These are phyloP conservation scores for Melitaea cinxia DNA, from an alignment of 1,140 invertebrate species.

Conservation along the genomic window DNA sequence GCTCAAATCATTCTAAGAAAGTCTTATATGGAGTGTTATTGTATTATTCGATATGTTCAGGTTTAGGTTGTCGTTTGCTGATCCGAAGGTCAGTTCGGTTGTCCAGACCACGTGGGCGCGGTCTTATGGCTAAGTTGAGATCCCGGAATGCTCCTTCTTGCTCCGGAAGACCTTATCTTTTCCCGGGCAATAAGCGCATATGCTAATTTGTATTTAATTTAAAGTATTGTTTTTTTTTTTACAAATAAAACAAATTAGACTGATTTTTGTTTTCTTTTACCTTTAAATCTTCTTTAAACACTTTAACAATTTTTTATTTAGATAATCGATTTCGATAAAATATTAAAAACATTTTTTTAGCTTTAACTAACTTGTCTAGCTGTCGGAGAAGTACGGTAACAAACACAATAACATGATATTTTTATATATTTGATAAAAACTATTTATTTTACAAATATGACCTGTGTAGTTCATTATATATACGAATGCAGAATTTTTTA, in stretches of 20 bases:
- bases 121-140: slow-evolving; percentile 39
- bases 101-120: slow-evolving; percentile 7
- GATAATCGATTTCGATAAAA: too few species aligned
- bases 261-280: slow-evolving; percentile 53
- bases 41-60: slow-evolving; percentile 7
- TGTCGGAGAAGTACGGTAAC: too few species aligned
- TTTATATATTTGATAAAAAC: too few species aligned
- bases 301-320: neutral
- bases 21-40: slow-evolving; percentile 4
- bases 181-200: slow-evolving; percentile 78
- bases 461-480: too few species aligned
- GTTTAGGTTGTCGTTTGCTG: neutral
- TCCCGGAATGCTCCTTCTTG: slow-evolving; percentile 63
- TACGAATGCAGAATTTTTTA: too few species aligned
- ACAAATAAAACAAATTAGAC: slow-evolving; percentile 79
- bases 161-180: slow-evolving; percentile 78
- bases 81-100: slow-evolving; percentile 23
- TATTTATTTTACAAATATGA: too few species aligned
- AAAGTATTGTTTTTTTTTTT: slow-evolving; percentile 76
- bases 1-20: slow-evolving; percentile 31
- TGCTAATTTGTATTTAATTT: slow-evolving; percentile 73
- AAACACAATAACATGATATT: too few species aligned
- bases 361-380: too few species aligned
- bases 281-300: neutral
- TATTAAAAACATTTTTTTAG: too few species aligned